Conservation (phyloP, 2,113 vertebrate species). For the Suricata suricatta region DNA sequence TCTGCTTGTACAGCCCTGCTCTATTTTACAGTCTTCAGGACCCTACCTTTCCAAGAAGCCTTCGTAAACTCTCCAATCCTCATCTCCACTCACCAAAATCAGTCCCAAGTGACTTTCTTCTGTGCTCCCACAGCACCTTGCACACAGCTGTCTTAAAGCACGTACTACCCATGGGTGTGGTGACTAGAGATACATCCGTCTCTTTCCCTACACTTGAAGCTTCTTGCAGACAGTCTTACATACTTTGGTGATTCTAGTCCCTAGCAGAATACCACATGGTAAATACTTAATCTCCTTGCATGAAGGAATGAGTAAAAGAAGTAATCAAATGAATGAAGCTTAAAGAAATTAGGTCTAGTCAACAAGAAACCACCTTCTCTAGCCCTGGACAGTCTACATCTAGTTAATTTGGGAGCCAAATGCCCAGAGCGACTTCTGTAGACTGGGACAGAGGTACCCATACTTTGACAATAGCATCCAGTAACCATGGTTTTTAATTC, state of each 20-base stretch:
- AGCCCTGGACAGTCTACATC: not conserved
- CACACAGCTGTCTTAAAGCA: not conserved
- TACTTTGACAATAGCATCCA: not conserved
- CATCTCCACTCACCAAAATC: not conserved
- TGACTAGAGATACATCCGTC: not conserved
- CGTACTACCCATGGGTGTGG: not conserved
- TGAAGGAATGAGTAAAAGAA: slow-evolving; percentile 5
- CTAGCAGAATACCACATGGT: not conserved
- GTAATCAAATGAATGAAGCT: not conserved
- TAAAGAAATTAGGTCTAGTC: slow-evolving; percentile 27
- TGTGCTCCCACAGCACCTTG: not conserved
- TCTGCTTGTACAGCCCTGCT: not conserved
- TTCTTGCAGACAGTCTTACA: not conserved
- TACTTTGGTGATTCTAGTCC: not conserved
- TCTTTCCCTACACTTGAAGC: not conserved
- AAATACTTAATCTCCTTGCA: not conserved
- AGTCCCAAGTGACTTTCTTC: not conserved
- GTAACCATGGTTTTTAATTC: slow-evolving; percentile 58
- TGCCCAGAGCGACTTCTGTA: not conserved
- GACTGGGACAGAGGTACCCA: not conserved
- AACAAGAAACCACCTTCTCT: slow-evolving; percentile 22
- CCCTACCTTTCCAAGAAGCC: not conserved
- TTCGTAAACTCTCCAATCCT: not conserved
- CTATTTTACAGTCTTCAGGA: not conserved
- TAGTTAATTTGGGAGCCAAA: slow-evolving; percentile 40